phyloP scores from a whole-genome alignment of 2,888 invertebrate species.

The Aromia moschata region DNA sequence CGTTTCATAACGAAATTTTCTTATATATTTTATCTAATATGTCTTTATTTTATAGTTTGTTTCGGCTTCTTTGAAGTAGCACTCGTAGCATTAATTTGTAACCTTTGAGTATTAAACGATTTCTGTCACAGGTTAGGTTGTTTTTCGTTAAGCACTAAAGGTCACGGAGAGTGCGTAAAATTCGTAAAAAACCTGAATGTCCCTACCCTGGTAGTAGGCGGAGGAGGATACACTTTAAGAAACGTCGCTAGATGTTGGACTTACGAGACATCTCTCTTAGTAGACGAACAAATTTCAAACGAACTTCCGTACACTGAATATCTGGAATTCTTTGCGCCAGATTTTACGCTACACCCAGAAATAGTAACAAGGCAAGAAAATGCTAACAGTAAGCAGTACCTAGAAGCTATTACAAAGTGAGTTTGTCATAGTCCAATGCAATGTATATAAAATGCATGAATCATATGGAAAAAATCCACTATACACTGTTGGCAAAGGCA shows the following conservation, averaged over 20 bases:
- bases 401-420: conserved; percentile 84
- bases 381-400: conserved; percentile 93
- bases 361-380: conserved; percentile 88
- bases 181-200: conserved; percentile 93
- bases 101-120: background rate
- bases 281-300: conserved; percentile 92
- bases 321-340: conserved; percentile 96
- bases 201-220: conserved; percentile 75
- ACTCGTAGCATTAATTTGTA: too few species aligned
- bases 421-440: too few species aligned
- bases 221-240: conserved; percentile 87
- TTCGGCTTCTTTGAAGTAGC: too few species aligned
- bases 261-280: conserved; percentile 93
- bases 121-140: conserved; percentile 78
- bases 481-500: too few species aligned
- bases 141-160: conserved; percentile 93
- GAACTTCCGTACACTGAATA: conserved; percentile 97
- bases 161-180: conserved; percentile 97
- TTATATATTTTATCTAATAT: too few species aligned
- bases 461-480: too few species aligned
- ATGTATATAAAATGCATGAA: too few species aligned
- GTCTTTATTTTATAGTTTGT: too few species aligned
- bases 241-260: conserved; percentile 99
- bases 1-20: too few species aligned
- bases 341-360: conserved; percentile 95